A percentile compares a stretch with the other conserved stretches of the same genome.
These are phyloP conservation scores for Neodiprion lecontei DNA, from an alignment of 1,140 invertebrate genomes.

Conservation along the genomic window DNA sequence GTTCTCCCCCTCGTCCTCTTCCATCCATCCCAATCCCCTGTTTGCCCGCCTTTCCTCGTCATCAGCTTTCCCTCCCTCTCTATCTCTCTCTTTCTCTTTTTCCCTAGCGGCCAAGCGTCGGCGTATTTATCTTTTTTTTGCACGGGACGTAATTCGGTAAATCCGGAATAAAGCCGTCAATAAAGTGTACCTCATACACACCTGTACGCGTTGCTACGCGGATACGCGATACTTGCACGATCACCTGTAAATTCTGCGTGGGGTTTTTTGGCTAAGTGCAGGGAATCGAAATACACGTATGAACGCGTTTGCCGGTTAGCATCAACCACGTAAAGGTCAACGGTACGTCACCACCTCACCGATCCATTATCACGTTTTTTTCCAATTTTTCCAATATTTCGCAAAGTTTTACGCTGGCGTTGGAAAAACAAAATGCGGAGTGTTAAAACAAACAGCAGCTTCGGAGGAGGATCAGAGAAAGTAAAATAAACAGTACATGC, in stretches of 20 bases:
- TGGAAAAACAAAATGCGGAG: too few species aligned
- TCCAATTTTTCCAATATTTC: too few species aligned
- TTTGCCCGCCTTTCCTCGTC: not conserved
- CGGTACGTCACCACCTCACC: not conserved
- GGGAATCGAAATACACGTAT: not conserved
- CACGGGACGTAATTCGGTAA: not conserved
- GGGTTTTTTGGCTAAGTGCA: too few species aligned
- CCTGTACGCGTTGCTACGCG: not conserved
- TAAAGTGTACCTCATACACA: not conserved
- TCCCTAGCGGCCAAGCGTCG: not conserved
- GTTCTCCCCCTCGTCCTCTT: not conserved
- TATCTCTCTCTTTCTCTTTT: too few species aligned
- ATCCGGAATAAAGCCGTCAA: constrained; percentile 4
- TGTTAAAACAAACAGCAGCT: too few species aligned
- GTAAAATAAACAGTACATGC: too few species aligned
- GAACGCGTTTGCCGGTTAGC: not conserved
- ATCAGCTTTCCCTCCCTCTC: not conserved
- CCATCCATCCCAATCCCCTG: too few species aligned
- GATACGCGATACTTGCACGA: not conserved
- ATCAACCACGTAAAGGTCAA: not conserved
- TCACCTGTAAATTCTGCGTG: too few species aligned
- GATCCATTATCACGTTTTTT: not conserved
- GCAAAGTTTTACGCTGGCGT: too few species aligned
- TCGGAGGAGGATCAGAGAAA: too few species aligned
- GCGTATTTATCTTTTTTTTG: constrained; percentile 4